A percentile compares a stretch with the other conserved stretches of the same genome.
Conservation (phyloP, 2,113 vertebrate genomes). For the human region DNA sequence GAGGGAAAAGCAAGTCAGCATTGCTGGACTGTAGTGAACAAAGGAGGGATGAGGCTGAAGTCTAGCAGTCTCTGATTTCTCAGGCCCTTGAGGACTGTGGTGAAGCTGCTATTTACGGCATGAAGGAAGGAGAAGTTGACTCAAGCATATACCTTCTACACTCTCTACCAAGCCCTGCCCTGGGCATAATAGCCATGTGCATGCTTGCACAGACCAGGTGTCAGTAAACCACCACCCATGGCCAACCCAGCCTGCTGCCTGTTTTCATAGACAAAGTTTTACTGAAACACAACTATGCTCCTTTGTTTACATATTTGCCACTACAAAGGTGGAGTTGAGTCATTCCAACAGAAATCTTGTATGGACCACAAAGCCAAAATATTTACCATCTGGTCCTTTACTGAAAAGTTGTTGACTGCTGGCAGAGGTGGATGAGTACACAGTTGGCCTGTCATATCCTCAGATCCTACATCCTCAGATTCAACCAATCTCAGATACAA, state of each 20-base stretch:
- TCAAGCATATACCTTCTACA: rapidly evolving
- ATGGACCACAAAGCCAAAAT: neutral
- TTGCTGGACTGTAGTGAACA: neutral
- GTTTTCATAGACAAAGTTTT: neutral
- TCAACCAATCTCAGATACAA: neutral
- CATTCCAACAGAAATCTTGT: neutral
- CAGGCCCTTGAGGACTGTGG: rapidly evolving
- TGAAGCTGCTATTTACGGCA: neutral
- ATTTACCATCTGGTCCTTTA: neutral
- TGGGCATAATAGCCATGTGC: rapidly evolving
- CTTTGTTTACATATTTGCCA: neutral
- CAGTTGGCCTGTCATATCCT: neutral
- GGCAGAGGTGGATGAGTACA: neutral
- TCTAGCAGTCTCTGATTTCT: too few species aligned
- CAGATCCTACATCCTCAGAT: neutral
- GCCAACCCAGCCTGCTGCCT: neutral
- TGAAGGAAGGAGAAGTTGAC: neutral
- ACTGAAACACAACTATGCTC: neutral
- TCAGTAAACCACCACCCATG: neutral
- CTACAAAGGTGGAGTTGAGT: neutral
- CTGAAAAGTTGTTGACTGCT: neutral
- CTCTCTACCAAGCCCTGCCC: neutral
- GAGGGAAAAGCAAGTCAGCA: neutral
- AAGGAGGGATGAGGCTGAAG: neutral
- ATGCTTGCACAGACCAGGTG: neutral